Percentiles rank a stretch among this genome's conserved stretches.
Evolutionary conservation across 2,797 vertebrate genomes (phyloP).

Genomic region (Acrossocheilus fasciatus): DNA sequence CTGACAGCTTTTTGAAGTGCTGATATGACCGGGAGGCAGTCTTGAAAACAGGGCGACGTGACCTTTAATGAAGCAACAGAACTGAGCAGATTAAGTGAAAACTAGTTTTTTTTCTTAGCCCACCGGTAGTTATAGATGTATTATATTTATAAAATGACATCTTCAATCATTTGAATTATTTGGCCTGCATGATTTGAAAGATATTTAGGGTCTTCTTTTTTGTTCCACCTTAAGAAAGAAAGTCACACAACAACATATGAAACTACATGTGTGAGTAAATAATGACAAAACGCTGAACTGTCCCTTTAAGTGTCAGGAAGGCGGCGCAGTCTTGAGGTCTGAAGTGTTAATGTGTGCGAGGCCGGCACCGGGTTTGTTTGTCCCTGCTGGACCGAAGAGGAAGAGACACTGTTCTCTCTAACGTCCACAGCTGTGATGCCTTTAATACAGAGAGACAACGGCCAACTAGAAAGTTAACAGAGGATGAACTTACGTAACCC

Average conservation of each 20-base stretch:
- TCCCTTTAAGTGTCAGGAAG: neutral
- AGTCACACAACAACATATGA: neutral
- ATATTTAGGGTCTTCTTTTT: neutral
- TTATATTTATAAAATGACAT: neutral
- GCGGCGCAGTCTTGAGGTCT: neutral
- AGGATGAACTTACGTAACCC: neutral
- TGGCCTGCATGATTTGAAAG: neutral
- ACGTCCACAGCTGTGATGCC: conserved; percentile 29
- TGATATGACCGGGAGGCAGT: neutral
- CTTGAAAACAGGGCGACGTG: neutral
- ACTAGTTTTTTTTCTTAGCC: neutral
- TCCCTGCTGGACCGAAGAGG: neutral
- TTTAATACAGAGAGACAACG: conserved; percentile 23
- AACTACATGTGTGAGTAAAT: neutral
- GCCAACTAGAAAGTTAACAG: conserved; percentile 26
- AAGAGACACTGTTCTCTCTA: neutral
- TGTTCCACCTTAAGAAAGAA: neutral
- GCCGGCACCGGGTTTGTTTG: neutral
- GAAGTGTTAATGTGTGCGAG: conserved; percentile 12
- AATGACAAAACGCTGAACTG: neutral
- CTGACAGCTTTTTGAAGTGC: neutral
- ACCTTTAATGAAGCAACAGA: neutral
- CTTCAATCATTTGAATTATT: neutral
- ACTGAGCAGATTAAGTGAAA: neutral
- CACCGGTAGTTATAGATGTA: neutral